Evolutionary conservation across 2,888 invertebrate genomes (phyloP).

Genomic region (Melanostoma scalare): DNA sequence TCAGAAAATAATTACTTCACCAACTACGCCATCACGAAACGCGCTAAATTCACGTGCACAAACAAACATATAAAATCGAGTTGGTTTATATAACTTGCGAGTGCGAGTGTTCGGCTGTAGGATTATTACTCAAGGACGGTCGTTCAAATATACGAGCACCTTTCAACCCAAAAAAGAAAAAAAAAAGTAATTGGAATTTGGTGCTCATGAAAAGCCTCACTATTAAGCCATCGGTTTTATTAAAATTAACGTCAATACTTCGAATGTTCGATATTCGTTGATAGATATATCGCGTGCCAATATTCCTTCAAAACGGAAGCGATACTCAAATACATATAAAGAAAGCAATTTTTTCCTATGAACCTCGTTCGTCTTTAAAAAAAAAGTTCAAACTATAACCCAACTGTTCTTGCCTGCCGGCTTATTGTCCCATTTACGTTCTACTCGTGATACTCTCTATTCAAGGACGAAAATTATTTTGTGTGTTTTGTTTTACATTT

Average conservation of each 20-base stretch:
- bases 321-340: slow-evolving; percentile 60
- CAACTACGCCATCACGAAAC: slow-evolving; percentile 17
- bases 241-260: slow-evolving; percentile 70
- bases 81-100: slow-evolving; percentile 26
- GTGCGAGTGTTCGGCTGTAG: slow-evolving; percentile 6
- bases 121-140: slow-evolving; percentile 34
- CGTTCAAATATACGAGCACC: no score
- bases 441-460: slow-evolving; percentile 24
- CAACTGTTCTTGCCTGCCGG: slow-evolving; percentile 12
- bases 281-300: slow-evolving; percentile 68
- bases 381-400: neutral
- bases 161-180: neutral
- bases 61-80: slow-evolving; percentile 58
- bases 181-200: slow-evolving; percentile 48
- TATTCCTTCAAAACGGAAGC: slow-evolving; percentile 35
- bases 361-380: slow-evolving; percentile 3
- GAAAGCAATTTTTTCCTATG: slow-evolving; percentile 40
- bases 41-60: slow-evolving; percentile 44
- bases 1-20: slow-evolving; percentile 42
- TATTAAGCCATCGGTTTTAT: slow-evolving; percentile 71
- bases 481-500: slow-evolving; percentile 7
- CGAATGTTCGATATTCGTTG: slow-evolving; percentile 32
- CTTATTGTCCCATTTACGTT: slow-evolving; percentile 27
- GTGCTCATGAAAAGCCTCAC: slow-evolving; percentile 56
- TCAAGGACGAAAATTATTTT: slow-evolving; percentile 50